Evolutionary conservation across 2,113 vertebrate genomes (phyloP), one percentile per base, ranked within the genome.

Genomic region (Tyrannus savana): DNA sequence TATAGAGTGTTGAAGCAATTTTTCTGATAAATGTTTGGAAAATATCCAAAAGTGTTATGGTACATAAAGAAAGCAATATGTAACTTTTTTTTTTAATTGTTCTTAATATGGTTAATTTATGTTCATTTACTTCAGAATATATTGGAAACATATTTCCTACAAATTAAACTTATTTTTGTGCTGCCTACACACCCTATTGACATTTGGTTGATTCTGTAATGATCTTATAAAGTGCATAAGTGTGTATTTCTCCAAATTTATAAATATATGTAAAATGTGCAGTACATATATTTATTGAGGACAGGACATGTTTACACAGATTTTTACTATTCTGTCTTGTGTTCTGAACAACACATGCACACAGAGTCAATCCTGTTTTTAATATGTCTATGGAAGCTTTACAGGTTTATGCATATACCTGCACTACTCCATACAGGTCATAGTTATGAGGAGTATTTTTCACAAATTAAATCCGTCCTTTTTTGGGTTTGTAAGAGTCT

Each of bases 21-120:
- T 95, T 93, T 95, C 75, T 96, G 78, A 90, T 93, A 95, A 94
- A 66, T 71, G 59, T 93, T 96, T 94, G 87, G 82, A 95, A 96
- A 96, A 93, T 85, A 85, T 76, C 81, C 66, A 60, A 73, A 89
- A 95, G 55, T 80, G 47, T 63, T 93, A 93, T 28, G 12, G 25
- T 77, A 79, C 39, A 75, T 91, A 73, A 95, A 93, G 28, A 58
- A 86, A 84, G 63, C 10, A 90, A 87, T 80, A 77, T 50, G 59
- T 52, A 91, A 46, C 25, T 22, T 72, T 42, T 42, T 42, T 42
- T 79, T 64, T 5, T 37, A 67, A 67, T 68, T 87, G 77, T 85
- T 83, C 77, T 76, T 92, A 80, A 62, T 85, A 73, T 58, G 14
- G 7, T 80, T 96, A 88, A 83, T 93, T 76, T 94, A 73, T 50